phyloP scores from a whole-genome alignment of 2,797 vertebrate genomes.

The Ceyx erithaca region DNA sequence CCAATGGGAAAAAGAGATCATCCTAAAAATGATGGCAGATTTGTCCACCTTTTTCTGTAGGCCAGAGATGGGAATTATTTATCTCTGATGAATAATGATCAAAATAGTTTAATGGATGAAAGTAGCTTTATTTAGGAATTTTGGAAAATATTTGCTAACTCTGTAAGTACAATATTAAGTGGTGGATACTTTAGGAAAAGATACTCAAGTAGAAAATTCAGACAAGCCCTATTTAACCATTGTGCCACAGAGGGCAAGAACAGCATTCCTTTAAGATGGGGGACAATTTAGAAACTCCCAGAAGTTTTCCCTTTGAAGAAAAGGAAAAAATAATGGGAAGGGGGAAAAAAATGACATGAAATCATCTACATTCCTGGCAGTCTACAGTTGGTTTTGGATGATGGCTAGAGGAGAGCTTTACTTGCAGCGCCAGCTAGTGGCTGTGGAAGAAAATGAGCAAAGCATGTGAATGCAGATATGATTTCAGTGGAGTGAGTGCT shows the following conservation, averaged over 20 bases:
- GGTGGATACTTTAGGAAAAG: neutral
- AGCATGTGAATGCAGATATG: fast-evolving
- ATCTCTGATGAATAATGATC: neutral
- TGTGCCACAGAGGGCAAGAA: neutral
- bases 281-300: neutral
- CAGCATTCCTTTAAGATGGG: neutral
- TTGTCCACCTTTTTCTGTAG: neutral
- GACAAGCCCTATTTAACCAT: neutral
- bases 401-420: neutral
- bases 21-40: neutral
- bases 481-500: neutral
- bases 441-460: neutral
- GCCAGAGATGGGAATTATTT: neutral
- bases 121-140: neutral
- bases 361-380: neutral
- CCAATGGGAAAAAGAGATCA: neutral
- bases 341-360: neutral
- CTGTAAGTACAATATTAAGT: neutral
- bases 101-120: neutral
- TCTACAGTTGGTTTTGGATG: neutral
- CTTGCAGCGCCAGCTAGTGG: constrained; percentile 45
- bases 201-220: neutral
- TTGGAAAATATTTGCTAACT: neutral
- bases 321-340: neutral
- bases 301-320: neutral